These are phyloP conservation scores for Pantherophis guttatus DNA, from an alignment of 2,113 vertebrate genomes.

Conservation along the genomic window DNA sequence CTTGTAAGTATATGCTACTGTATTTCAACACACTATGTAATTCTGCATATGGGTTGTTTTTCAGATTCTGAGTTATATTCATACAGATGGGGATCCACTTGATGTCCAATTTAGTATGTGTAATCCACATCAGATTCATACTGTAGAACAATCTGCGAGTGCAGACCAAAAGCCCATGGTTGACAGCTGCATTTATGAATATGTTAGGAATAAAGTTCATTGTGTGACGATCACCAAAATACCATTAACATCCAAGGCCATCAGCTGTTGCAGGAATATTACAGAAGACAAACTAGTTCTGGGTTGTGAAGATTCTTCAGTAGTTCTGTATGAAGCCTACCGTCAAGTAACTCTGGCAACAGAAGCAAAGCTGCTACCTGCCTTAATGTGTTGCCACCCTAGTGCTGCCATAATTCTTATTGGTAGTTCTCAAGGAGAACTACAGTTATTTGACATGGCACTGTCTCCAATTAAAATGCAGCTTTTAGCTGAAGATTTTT, in stretches of 20 bases:
- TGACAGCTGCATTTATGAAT: slow-evolving; percentile 82
- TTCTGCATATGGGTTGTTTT: slow-evolving; percentile 19
- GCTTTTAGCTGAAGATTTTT: slow-evolving; percentile 80
- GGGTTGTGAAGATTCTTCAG: slow-evolving; percentile 85
- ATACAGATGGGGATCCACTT: slow-evolving; percentile 81
- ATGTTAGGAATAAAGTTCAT: slow-evolving; percentile 72
- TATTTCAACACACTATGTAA: neutral
- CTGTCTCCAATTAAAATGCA: slow-evolving; percentile 81
- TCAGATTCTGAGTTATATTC: slow-evolving; percentile 81
- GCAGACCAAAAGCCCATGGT: slow-evolving; percentile 68
- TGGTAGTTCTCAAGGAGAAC: slow-evolving; percentile 84
- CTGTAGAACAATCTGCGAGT: slow-evolving; percentile 74
- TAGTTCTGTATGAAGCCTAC: slow-evolving; percentile 83
- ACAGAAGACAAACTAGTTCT: slow-evolving; percentile 80
- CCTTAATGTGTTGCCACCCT: slow-evolving; percentile 84
- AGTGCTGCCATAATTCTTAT: slow-evolving; percentile 76
- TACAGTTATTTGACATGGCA: slow-evolving; percentile 88
- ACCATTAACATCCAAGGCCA: slow-evolving; percentile 74
- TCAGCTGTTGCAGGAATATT: slow-evolving; percentile 80
- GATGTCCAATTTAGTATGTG: slow-evolving; percentile 80
- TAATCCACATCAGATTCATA: slow-evolving; percentile 83
- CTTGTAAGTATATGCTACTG: neutral
- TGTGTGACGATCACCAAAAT: slow-evolving; percentile 75
- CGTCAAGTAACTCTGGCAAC: slow-evolving; percentile 73
- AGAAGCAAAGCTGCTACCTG: slow-evolving; percentile 77